Evolutionary conservation across 2,113 vertebrate species (phyloP), one percentile per base, ranked within the genome.

Genomic region (Burhinus oedicnemus): DNA sequence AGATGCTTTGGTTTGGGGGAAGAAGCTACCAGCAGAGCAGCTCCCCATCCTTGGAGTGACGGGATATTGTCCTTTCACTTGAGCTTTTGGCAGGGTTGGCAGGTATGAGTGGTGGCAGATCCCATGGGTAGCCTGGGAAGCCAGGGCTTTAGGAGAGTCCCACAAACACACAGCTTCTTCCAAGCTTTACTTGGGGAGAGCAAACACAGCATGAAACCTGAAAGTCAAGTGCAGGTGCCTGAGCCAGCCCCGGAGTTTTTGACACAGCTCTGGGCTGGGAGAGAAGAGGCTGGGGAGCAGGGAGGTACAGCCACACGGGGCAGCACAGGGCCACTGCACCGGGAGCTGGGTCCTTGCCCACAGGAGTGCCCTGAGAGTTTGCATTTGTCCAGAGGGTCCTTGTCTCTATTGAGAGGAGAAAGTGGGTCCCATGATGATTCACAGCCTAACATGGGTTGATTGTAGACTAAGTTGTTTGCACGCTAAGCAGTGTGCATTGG

Each of bases 401-500:
- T 21, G 34, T 71, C 70, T 25, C 38, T 47, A 2, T 2, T 15
- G 45, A 61, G 49, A 22, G 51, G 47, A 38, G 69, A 4, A 0
- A 2, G 26, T 12, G 65, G 40, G 21, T 44, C 55, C 44, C 60
- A 30, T 6, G 13, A 18, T 3, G 1, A 20, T n/a, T 49, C 42
- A 3, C 62, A 65, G 77, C 22, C 54, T 54, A 8, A 9, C 1
- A 9, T 12, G 51, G 19, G 12, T 11, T 23, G 30, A 8, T 2
- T 54, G 49, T 65, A 77, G 61, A 10, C 16, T 15, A 0, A 32
- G 23, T 1, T 23, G 47, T 36, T 38, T 44, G 40, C n/a, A 36
- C 36, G 1, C 22, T 13, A 45, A 19, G 25, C 29, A 36, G 9
- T 0, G 8, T 19, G 6, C 23, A 5, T 12, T 8, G 18, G 15